Evolutionary conservation across 2,797 vertebrate genomes (phyloP).

Genomic region (Amblyopsis hoosieri): DNA sequence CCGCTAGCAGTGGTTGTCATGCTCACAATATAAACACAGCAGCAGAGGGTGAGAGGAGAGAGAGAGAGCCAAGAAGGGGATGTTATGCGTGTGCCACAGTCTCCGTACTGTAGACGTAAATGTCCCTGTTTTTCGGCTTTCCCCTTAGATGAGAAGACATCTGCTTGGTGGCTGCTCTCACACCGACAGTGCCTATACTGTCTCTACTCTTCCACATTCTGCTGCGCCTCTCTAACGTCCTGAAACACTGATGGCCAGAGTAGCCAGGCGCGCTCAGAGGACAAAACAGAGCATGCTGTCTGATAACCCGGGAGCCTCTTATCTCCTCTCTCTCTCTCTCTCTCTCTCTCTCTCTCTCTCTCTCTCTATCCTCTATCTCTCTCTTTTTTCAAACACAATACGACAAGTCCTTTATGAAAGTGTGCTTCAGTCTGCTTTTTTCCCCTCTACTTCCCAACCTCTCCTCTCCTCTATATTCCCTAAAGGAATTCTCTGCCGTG

Average conservation of each 20-base stretch:
- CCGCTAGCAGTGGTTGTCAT: constrained; percentile 24
- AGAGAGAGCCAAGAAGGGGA: constrained; percentile 2
- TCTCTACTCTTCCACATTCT: constrained; percentile 46
- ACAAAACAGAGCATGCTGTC: constrained; percentile 36
- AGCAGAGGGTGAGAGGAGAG: constrained; percentile 4
- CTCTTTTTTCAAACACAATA: too few relatives aligned
- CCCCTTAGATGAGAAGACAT: constrained; percentile 36
- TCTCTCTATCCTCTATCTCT: not conserved
- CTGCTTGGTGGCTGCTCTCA: constrained; percentile 22
- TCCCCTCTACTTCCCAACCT: constrained; percentile 4
- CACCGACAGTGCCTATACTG: constrained; percentile 20
- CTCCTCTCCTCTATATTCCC: constrained; percentile 16
- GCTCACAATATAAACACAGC: constrained; percentile 12
- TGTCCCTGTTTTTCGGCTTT: constrained; percentile 45
- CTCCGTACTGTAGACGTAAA: constrained; percentile 30
- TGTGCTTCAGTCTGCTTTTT: constrained; percentile 4
- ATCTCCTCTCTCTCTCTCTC: constrained; percentile 1
- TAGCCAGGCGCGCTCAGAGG: constrained; percentile 37
- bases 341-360: not conserved
- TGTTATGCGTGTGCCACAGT: constrained; percentile 38
- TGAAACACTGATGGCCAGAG: constrained; percentile 40
- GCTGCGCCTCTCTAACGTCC: constrained; percentile 43
- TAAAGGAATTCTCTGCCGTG: constrained; percentile 29
- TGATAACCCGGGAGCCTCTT: constrained; percentile 29
- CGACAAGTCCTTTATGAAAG: constrained; percentile 24